Evolutionary conservation across 2,888 invertebrate genomes (phyloP).

Genomic region (Rutpela maculata): DNA sequence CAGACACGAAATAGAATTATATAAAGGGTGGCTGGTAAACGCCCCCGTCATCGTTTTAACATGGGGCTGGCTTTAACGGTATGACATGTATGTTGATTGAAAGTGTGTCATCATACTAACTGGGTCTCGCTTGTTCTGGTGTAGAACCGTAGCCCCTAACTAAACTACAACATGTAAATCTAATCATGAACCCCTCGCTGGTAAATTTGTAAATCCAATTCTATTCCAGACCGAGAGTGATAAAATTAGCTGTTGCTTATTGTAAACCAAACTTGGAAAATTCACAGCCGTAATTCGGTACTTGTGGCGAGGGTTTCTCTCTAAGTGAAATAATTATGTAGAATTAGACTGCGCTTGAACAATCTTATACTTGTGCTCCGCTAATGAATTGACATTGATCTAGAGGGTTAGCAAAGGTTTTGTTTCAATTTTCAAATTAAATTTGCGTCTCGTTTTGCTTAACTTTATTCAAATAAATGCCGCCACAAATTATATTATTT

Average conservation of each 20-base stretch:
- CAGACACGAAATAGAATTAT: conserved; percentile 26
- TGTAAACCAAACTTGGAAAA: conserved; percentile 77
- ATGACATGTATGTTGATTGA: conserved; percentile 70
- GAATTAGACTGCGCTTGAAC: conserved; percentile 72
- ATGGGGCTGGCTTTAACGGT: conserved; percentile 44
- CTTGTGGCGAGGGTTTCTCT: conserved; percentile 68
- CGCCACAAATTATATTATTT: conserved; percentile 14
- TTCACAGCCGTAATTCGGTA: conserved; percentile 74
- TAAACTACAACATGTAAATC: conserved; percentile 73
- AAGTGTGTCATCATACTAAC: conserved; percentile 71
- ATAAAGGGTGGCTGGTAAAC: conserved; percentile 18
- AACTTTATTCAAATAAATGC: conserved; percentile 49
- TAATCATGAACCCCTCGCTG: conserved; percentile 73
- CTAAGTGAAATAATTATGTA: conserved; percentile 73
- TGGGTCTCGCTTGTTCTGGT: conserved; percentile 61
- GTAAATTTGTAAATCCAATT: conserved; percentile 75
- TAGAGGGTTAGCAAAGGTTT: conserved; percentile 66
- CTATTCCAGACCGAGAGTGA: conserved; percentile 73
- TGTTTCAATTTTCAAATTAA: conserved; percentile 71
- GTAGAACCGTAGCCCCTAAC: conserved; percentile 56
- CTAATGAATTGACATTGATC: conserved; percentile 74
- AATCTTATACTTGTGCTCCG: conserved; percentile 68
- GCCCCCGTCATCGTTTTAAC: conserved; percentile 42
- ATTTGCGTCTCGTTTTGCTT: conserved; percentile 58
- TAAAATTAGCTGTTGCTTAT: conserved; percentile 76